Conservation (phyloP, 1,140 invertebrate species). For the Drosophila sechellia region DNA sequence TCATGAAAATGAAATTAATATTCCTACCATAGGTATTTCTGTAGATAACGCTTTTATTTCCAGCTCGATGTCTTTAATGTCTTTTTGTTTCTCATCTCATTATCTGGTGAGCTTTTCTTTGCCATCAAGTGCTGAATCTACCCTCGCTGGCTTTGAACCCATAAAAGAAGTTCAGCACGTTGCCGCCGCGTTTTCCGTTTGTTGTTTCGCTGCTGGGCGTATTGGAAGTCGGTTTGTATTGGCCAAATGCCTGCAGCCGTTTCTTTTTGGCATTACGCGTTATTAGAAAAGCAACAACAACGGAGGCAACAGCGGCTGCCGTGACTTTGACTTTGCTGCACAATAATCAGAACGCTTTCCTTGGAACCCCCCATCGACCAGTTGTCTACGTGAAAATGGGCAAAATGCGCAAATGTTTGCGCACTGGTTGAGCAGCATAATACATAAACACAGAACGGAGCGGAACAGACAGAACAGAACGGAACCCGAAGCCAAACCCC, state of each 20-base stretch:
- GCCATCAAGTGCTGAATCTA: constrained; percentile 8
- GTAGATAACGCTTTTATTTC: neutral
- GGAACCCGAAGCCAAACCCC: constrained; percentile 5
- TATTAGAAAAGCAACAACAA: constrained; percentile 59
- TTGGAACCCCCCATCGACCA: neutral
- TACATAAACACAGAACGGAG: constrained; percentile 19
- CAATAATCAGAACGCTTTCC: constrained; percentile 69
- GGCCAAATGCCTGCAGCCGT: constrained; percentile 33
- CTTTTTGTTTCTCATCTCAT: too few species aligned
- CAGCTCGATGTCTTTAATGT: neutral
- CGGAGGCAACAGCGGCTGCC: constrained; percentile 13
- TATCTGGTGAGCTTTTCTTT: constrained; percentile 1
- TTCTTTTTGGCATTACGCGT: constrained; percentile 66
- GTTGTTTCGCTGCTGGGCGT: constrained; percentile 62
- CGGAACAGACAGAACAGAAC: too few species aligned
- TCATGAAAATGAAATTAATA: neutral
- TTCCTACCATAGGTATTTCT: neutral
- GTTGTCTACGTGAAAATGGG: constrained; percentile 61
- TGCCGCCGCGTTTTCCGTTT: constrained; percentile 44
- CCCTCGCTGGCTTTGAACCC: constrained; percentile 53
- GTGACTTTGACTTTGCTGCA: constrained; percentile 61
- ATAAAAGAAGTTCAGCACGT: constrained; percentile 68
- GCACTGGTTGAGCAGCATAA: constrained; percentile 53
- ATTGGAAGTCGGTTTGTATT: constrained; percentile 54
- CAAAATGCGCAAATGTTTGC: constrained; percentile 70